A percentile compares a stretch with the other conserved stretches of the same genome.
Conservation (phyloP, 2,888 invertebrate genomes). For the Scelioninae gen. 2 region DNA sequence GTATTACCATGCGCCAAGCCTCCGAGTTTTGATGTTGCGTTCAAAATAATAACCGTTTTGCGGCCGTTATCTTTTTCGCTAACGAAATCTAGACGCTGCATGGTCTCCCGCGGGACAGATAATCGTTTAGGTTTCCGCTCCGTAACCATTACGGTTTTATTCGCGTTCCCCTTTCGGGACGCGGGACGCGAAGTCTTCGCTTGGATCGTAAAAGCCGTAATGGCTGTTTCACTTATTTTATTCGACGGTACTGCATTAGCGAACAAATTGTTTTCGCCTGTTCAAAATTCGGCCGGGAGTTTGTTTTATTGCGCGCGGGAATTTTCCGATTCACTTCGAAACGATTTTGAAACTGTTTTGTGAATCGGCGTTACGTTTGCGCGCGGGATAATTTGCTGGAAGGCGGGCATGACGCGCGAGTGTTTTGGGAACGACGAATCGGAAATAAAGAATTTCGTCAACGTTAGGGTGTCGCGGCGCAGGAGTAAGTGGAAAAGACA, state of each 20-base stretch:
- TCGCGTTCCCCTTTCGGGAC: conserved; percentile 48
- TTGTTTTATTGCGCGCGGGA: conserved; percentile 26
- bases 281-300: conserved; percentile 43
- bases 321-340: too few species aligned
- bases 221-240: conserved; percentile 57
- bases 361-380: too few species aligned
- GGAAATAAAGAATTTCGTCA: too few species aligned
- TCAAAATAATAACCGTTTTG: conserved; percentile 47
- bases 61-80: conserved; percentile 42
- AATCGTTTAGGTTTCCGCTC: conserved; percentile 57
- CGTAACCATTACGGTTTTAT: conserved; percentile 57
- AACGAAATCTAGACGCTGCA: conserved; percentile 51
- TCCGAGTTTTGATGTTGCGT: conserved; percentile 10
- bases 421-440: too few species aligned
- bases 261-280: conserved; percentile 54
- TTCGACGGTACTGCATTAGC: conserved; percentile 42
- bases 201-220: conserved; percentile 55
- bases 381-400: too few species aligned
- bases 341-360: too few species aligned
- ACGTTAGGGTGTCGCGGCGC: too few species aligned
- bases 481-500: too few species aligned
- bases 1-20: conserved; percentile 25
- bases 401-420: too few species aligned
- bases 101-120: conserved; percentile 50
- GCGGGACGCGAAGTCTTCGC: conserved; percentile 40